Conservation (phyloP, 1,140 invertebrate genomes). For the Agrilus planipennis region DNA sequence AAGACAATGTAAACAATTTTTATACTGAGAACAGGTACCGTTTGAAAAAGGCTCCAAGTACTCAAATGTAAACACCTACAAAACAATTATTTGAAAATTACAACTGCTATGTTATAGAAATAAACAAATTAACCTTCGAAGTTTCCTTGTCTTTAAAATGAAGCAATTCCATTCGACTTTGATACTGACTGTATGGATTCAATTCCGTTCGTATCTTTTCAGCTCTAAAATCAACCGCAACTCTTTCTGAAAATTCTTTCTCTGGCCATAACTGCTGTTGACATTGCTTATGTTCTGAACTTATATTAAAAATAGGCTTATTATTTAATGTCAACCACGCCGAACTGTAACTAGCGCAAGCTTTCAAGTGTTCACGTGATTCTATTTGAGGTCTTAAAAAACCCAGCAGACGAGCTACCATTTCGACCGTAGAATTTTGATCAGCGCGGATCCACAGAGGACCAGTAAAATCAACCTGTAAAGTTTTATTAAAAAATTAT, state of each 20-base stretch:
- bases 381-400: slow-evolving; percentile 63
- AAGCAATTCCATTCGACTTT: slow-evolving; percentile 67
- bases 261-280: slow-evolving; percentile 43
- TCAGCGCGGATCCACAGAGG: slow-evolving; percentile 49
- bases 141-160: slow-evolving; percentile 59
- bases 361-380: slow-evolving; percentile 59
- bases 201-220: slow-evolving; percentile 41
- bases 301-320: slow-evolving; percentile 48
- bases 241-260: slow-evolving; percentile 40
- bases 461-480: slow-evolving; percentile 55
- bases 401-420: slow-evolving; percentile 62
- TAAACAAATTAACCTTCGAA: slow-evolving; percentile 45
- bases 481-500: slow-evolving; percentile 4
- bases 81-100: slow-evolving; percentile 2
- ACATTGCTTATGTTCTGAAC: slow-evolving; percentile 53
- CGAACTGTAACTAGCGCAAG: slow-evolving; percentile 61
- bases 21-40: slow-evolving; percentile 64
- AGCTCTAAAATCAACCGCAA: slow-evolving; percentile 63
- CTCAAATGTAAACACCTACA: slow-evolving; percentile 69
- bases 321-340: slow-evolving; percentile 43
- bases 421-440: slow-evolving; percentile 52
- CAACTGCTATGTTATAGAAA: neutral
- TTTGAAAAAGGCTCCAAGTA: slow-evolving; percentile 77
- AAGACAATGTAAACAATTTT: slow-evolving; percentile 77
- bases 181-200: slow-evolving; percentile 42